Percentiles rank a stretch among this genome's conserved stretches.
These are phyloP conservation scores for Miichthys miiuy DNA, from an alignment of 2,797 vertebrate genomes.

Conservation along the genomic window DNA sequence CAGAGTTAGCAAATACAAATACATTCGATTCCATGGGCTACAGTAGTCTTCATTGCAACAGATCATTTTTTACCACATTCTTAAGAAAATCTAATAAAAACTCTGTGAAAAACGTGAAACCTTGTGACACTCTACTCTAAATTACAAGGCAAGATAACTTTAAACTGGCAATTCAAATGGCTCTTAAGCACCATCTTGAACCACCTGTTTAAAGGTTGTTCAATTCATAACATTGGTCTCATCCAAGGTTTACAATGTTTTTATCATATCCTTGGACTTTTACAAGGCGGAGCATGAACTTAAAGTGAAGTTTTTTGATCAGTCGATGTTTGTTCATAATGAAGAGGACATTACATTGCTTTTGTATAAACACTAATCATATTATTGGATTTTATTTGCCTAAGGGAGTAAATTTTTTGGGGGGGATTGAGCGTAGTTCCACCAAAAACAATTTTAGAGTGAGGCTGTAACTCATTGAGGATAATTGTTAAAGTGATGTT, in stretches of 20 bases:
- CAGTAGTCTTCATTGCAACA: no score
- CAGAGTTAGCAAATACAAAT: no score
- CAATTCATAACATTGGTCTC: neutral
- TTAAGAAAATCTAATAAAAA: no score
- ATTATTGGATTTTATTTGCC: no score
- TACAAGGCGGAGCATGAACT: neutral
- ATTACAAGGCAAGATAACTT: neutral
- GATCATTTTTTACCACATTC: no score
- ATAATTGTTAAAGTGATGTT: neutral
- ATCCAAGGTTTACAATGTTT: neutral
- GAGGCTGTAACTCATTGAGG: neutral
- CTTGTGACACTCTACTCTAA: neutral
- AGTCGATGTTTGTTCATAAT: no score
- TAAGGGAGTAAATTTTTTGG: no score
- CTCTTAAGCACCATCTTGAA: neutral
- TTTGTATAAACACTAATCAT: neutral
- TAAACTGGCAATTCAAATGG: neutral
- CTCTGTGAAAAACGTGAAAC: no score
- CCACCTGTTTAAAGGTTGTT: neutral
- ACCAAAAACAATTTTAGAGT: neutral
- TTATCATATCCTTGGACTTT: neutral
- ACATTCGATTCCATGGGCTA: no score
- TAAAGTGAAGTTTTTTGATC: no score
- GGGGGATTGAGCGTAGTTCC: neutral
- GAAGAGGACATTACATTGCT: neutral